Conservation (phyloP, 2,113 vertebrate genomes). For the Pomatorhinus ruficollis region DNA sequence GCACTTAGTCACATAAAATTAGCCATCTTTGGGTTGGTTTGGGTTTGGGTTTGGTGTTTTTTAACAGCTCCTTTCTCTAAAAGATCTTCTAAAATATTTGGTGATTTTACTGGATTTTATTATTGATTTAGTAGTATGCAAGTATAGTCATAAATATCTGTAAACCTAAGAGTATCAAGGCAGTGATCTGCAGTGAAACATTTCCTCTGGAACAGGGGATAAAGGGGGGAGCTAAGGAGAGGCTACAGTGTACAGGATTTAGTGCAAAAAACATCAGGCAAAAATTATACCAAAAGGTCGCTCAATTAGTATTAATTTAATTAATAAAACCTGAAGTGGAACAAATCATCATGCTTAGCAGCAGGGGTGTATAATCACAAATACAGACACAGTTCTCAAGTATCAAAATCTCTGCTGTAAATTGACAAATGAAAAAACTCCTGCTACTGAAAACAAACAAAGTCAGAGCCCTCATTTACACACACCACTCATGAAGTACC, state of each 20-base stretch:
- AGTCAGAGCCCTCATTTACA: not conserved
- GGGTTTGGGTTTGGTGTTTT: rapidly evolving
- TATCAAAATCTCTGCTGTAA: not conserved
- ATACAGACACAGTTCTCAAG: not conserved
- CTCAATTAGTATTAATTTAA: conserved; percentile 31
- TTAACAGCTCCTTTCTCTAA: not conserved
- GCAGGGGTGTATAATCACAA: not conserved
- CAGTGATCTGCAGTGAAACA: not conserved
- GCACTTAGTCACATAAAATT: conserved; percentile 74
- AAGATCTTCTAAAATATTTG: not conserved
- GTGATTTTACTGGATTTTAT: not conserved
- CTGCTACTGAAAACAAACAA: not conserved
- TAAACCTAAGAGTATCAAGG: not conserved
- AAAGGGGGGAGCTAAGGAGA: not conserved
- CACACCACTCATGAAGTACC: not conserved
- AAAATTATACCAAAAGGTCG: not conserved
- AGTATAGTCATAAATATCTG: not conserved
- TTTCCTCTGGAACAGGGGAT: not conserved
- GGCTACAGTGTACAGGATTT: not conserved
- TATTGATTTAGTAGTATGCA: not conserved
- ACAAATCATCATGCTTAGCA: not conserved
- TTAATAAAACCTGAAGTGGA: conserved; percentile 35
- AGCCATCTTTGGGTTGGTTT: not conserved
- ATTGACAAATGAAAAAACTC: not conserved
- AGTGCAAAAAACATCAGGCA: not conserved